Evolutionary conservation across 2,888 invertebrate genomes (phyloP), one percentile per base, ranked within the genome.

Genomic region (Trissolcus brochymenae): DNA sequence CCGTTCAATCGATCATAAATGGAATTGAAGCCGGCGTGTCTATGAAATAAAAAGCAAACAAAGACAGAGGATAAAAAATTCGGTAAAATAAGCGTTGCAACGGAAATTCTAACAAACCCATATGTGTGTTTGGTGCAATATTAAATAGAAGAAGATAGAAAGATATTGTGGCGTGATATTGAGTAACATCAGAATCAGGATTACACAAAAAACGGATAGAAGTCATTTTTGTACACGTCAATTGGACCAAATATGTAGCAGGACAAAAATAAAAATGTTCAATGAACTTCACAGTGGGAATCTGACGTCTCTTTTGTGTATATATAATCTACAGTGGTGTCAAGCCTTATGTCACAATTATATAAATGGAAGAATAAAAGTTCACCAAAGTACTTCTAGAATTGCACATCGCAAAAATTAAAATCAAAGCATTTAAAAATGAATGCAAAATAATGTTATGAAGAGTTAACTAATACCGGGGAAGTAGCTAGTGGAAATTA

Each of bases 281-380:
- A 16, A 46, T 46, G 16, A n/a, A 11, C 6, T 46, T 17, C 51
- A 13, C 51, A 51, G 51, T 51, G 21, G 51, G 51, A 51, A 51
- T 51, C 51, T 11, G 17, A 51, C 17, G 51, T 51, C 16, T 51
- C 51, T 19, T 51, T 51, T 19, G 19, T 51, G 17, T 46, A 51
- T 11, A 2, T 14, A 51, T 9, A 19, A n/a, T n/a, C 14, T 46
- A 51, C 46, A 4, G 51, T 11, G 4, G 17, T 51, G 21, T 51
- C 19, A 17, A 51, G 17, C 51, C 51, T 51, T 51, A 51, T 51
- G 51, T 51, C 19, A 51, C 51, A 51, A 51, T 51, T 51, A 51
- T 51, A 16, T n/a, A n/a, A n/a, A n/a, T n/a, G 7, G 14, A 4
- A 4, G 7, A 1, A 49, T 4, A 16, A 16, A 4, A 49, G 4